These are phyloP conservation scores for Carabus problematicus DNA, from an alignment of 2,888 invertebrate species.

Conservation along the genomic window DNA sequence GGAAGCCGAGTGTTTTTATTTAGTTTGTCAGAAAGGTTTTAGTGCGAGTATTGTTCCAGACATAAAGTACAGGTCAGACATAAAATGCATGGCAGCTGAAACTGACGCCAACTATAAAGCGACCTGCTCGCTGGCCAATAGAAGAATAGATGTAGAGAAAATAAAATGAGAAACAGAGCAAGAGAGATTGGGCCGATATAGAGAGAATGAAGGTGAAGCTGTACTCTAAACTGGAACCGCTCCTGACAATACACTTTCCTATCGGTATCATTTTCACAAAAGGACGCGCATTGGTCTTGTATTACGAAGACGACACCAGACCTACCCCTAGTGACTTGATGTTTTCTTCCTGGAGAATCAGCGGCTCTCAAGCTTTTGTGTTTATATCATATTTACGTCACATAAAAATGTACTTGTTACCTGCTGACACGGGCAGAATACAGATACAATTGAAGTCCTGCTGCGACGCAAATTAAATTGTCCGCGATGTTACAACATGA, in stretches of 20 bases:
- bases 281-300: background rate
- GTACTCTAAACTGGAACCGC: background rate
- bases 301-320: too few species aligned
- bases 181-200: too few species aligned
- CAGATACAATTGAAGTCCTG: too few species aligned
- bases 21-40: constrained; percentile 28
- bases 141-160: constrained; percentile 1
- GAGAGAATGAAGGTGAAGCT: too few species aligned
- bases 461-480: too few species aligned
- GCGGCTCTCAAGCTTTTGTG: too few species aligned
- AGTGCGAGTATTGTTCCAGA: constrained; percentile 30
- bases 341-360: too few species aligned
- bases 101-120: constrained; percentile 32
- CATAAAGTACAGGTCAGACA: constrained; percentile 33
- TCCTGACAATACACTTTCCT: constrained; percentile 9
- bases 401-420: too few species aligned
- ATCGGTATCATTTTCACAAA: constrained; percentile 15
- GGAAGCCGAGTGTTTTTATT: constrained; percentile 23
- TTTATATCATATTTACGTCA: too few species aligned
- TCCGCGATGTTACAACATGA: too few species aligned
- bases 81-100: constrained; percentile 32
- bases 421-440: too few species aligned
- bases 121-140: constrained; percentile 1
- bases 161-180: background rate
- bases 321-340: too few species aligned